Percentiles rank a stretch among this genome's conserved stretches.
Evolutionary conservation across 2,113 vertebrate genomes (phyloP).

Genomic region (Festucalex cinctus): DNA sequence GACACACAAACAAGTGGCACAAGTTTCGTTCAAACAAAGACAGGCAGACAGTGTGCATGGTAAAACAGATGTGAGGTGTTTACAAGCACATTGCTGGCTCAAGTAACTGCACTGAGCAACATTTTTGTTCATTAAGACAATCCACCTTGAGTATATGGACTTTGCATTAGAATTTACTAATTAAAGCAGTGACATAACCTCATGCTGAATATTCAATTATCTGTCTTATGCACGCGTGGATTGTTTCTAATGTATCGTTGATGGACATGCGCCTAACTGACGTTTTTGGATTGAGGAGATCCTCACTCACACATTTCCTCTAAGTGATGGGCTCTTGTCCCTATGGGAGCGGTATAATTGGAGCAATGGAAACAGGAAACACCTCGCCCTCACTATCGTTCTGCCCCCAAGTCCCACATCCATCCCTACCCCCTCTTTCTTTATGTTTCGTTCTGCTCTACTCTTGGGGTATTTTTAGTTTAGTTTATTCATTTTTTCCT

Average conservation of each 20-base stretch:
- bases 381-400: slow-evolving; percentile 70
- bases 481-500: no score
- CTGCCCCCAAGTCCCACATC: slow-evolving; percentile 16
- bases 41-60: neutral
- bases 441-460: no score
- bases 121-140: neutral
- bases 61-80: slow-evolving; percentile 3
- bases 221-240: neutral
- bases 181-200: neutral
- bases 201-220: neutral
- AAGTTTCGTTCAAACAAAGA: slow-evolving; percentile 38
- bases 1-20: slow-evolving; percentile 33
- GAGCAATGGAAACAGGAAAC: slow-evolving; percentile 76
- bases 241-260: neutral
- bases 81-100: neutral
- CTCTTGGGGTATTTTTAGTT: no score
- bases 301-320: slow-evolving; percentile 46
- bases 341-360: slow-evolving; percentile 73
- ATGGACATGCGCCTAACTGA: neutral
- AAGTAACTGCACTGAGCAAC: neutral
- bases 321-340: slow-evolving; percentile 48
- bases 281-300: slow-evolving; percentile 19
- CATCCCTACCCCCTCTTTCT: slow-evolving; percentile 6
- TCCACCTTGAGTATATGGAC: no score
- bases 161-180: neutral